phyloP scores from a whole-genome alignment of 2,797 vertebrate genomes.

The Avahi laniger region DNA sequence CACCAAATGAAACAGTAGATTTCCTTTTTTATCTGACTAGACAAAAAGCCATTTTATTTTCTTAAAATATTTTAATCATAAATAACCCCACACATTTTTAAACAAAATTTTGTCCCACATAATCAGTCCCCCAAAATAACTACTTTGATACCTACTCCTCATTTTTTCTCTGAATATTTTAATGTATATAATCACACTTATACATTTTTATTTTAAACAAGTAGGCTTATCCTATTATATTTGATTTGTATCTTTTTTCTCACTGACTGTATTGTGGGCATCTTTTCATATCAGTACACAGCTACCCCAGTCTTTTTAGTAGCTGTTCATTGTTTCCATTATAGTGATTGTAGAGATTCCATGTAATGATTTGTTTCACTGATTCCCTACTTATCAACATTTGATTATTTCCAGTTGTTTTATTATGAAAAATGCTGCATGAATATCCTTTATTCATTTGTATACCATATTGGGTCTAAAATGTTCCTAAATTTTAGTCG shows the following conservation, averaged over 20 bases:
- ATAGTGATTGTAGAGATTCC: neutral
- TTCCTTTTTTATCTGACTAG: slow-evolving; percentile 21
- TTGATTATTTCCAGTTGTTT: neutral
- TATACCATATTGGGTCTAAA: neutral
- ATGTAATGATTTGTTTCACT: neutral
- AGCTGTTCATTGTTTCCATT: neutral
- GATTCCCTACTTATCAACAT: neutral
- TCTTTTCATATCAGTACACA: neutral
- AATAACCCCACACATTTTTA: neutral
- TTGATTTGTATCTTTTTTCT: slow-evolving; percentile 2
- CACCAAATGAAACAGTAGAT: neutral
- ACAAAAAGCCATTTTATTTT: neutral
- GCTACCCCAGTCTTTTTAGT: neutral
- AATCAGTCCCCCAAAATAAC: neutral
- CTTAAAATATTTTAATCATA: neutral
- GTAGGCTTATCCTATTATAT: neutral
- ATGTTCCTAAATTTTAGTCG: slow-evolving; percentile 39
- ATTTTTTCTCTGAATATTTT: neutral
- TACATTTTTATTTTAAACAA: slow-evolving; percentile 9
- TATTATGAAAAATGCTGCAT: neutral
- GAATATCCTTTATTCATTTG: neutral
- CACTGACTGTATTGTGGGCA: neutral
- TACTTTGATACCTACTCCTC: neutral
- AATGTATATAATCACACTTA: neutral
- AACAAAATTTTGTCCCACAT: slow-evolving; percentile 9